Evolutionary conservation across 2,113 vertebrate genomes (phyloP).

Genomic region (Alethe diademata): DNA sequence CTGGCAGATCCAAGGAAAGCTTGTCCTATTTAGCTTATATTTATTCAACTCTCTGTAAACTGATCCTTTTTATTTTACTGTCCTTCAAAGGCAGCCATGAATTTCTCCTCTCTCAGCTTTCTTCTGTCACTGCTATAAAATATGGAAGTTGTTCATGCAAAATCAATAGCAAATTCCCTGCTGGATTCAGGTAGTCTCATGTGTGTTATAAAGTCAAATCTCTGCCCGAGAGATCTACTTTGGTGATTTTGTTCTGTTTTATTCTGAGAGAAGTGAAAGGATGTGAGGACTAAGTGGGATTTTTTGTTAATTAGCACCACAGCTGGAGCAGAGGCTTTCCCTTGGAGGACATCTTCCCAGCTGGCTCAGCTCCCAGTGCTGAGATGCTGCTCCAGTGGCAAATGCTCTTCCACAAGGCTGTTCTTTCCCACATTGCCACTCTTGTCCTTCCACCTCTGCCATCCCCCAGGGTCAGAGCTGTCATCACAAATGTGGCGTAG

Average conservation of each 20-base stretch:
- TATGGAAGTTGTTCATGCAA: background rate
- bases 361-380: background rate
- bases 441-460: background rate
- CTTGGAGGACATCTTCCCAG: background rate
- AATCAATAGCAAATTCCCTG: background rate
- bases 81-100: background rate
- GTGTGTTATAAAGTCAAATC: background rate
- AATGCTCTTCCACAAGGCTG: background rate
- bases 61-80: background rate
- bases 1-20: background rate
- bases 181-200: background rate
- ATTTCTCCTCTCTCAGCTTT: background rate
- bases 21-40: background rate
- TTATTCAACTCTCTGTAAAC: background rate
- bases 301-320: background rate
- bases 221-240: background rate
- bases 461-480: background rate
- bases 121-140: background rate
- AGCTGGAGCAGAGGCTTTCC: background rate
- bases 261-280: background rate
- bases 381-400: accelerated
- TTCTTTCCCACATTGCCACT: background rate
- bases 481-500: background rate
- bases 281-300: background rate
- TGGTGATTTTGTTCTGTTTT: background rate